Conservation (phyloP, 2,113 vertebrate species). For the Lophochroa leadbeateri region DNA sequence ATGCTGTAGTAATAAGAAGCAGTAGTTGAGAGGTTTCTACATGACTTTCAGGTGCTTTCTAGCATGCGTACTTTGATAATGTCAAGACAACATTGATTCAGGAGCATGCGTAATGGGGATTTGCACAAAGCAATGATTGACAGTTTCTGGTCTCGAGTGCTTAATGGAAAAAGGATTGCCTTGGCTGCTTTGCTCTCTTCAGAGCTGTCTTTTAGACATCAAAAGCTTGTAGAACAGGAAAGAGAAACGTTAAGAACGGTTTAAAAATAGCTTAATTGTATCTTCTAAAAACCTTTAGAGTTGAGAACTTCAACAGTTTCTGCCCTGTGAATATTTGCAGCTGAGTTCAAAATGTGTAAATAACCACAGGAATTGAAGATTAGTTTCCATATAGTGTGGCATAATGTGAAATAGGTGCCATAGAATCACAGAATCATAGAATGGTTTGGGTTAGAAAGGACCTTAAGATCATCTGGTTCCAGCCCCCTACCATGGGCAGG, state of each 20-base stretch:
- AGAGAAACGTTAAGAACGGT: background rate
- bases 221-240: slow-evolving; percentile 2
- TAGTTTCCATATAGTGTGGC: slow-evolving; percentile 17
- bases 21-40: background rate
- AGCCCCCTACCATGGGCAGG: background rate
- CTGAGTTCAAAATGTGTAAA: background rate
- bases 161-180: slow-evolving; percentile 8
- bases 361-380: background rate
- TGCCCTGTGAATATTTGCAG: slow-evolving; percentile 25
- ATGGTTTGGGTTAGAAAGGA: background rate
- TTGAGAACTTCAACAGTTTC: background rate
- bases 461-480: background rate
- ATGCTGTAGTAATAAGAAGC: background rate
- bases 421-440: background rate
- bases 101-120: background rate
- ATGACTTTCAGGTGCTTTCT: background rate
- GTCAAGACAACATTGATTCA: background rate
- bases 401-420: background rate
- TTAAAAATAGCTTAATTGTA: slow-evolving; percentile 32
- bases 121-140: background rate
- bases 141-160: background rate
- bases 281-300: background rate
- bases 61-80: background rate
- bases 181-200: background rate
- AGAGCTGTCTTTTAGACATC: background rate